Conservation (phyloP, 2,888 invertebrate genomes). For the Pristionchus japonicus region DNA sequence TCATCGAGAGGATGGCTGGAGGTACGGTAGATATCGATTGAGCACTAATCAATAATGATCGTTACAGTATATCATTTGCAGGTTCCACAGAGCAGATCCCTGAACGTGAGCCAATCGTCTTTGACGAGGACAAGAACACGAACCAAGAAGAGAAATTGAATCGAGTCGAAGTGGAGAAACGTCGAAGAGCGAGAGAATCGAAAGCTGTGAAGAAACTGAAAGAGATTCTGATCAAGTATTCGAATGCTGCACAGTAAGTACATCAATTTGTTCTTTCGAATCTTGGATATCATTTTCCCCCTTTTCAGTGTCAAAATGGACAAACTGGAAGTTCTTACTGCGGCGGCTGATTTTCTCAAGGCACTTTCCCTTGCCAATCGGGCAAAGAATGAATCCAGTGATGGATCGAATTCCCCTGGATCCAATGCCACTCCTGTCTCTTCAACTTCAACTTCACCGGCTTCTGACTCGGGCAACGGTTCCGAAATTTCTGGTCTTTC, state of each 20-base stretch:
- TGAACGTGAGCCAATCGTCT: neutral
- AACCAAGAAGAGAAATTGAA: neutral
- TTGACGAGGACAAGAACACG: neutral
- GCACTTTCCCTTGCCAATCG: neutral
- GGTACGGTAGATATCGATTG: constrained; percentile 22
- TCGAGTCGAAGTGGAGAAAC: neutral
- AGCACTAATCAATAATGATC: neutral
- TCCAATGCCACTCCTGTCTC: neutral
- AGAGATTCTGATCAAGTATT: neutral
- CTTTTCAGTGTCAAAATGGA: neutral
- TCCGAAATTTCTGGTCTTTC: neutral
- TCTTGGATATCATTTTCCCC: no score
- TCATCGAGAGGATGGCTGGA: neutral
- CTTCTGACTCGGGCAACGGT: neutral
- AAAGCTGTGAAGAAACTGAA: constrained; percentile 4
- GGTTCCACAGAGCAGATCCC: neutral
- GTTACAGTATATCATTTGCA: neutral
- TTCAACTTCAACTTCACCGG: neutral
- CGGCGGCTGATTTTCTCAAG: neutral
- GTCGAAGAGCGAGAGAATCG: neutral
- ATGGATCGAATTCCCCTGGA: neutral
- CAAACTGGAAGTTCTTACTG: neutral
- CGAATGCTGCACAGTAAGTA: neutral
- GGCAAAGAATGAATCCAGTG: neutral
- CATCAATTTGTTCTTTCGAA: no score